A percentile compares a stretch with the other conserved stretches of the same genome.
phyloP scores from a whole-genome alignment of 2,888 invertebrate genomes.

The Margaritifera margaritifera region DNA sequence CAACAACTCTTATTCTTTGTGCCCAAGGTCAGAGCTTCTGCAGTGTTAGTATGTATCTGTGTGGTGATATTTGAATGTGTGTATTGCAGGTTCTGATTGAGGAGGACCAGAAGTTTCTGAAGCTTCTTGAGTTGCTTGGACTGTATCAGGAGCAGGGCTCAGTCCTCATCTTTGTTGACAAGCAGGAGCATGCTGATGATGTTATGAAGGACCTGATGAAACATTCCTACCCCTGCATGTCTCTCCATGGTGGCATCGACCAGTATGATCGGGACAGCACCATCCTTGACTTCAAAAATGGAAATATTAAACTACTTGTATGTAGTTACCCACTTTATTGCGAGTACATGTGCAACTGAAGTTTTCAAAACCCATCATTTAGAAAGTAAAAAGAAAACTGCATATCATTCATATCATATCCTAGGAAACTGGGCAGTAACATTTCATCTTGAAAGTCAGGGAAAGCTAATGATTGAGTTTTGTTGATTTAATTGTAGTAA shows the following conservation, averaged over 20 bases:
- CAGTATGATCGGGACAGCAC: constrained; percentile 99
- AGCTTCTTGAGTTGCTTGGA: constrained; percentile 96
- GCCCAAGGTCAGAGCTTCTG: too few species aligned
- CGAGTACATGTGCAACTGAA: too few species aligned
- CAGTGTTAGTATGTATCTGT: too few species aligned
- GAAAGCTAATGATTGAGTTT: too few species aligned
- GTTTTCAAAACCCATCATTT: too few species aligned
- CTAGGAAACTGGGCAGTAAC: too few species aligned
- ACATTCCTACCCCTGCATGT: constrained; percentile 96
- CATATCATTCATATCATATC: too few species aligned
- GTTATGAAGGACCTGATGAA: constrained; percentile 91
- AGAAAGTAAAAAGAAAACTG: too few species aligned
- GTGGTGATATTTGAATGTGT: neutral
- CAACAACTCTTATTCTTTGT: too few species aligned
- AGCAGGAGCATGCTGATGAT: constrained; percentile 97
- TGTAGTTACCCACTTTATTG: constrained; percentile 34
- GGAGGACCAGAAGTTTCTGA: constrained; percentile 98
- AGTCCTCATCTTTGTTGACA: constrained; percentile 97
- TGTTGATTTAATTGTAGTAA: too few species aligned
- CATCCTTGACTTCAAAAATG: constrained; percentile 96
- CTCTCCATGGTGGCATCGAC: constrained; percentile 98
- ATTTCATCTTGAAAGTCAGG: too few species aligned
- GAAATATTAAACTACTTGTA: constrained; percentile 88
- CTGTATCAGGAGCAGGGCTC: constrained; percentile 93
- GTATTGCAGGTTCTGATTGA: constrained; percentile 80